phyloP scores from a whole-genome alignment of 2,113 vertebrate species.

The Pungitius pungitius region DNA sequence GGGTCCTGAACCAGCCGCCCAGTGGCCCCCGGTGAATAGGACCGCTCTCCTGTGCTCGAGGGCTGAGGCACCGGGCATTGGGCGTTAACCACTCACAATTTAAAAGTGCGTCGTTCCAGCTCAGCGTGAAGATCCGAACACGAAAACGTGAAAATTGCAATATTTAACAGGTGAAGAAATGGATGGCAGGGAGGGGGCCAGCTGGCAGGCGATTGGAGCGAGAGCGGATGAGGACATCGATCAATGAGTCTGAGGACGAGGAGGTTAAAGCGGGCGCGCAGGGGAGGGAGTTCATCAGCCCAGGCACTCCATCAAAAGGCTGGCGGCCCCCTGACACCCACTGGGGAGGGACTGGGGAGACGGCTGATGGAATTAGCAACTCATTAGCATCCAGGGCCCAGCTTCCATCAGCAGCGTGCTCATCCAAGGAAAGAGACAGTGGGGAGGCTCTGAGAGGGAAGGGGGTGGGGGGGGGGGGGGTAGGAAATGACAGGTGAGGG shows the following conservation, averaged over 20 bases:
- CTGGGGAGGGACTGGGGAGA: constrained; percentile 45
- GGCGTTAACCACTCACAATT: no score
- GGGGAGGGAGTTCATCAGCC: constrained; percentile 57
- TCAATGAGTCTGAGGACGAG: constrained; percentile 53
- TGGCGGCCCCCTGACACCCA: constrained; percentile 41
- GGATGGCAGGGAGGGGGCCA: background rate
- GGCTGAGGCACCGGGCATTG: constrained; percentile 19
- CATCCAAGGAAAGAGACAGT: constrained; percentile 49
- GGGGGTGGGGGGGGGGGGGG: constrained; percentile 1
- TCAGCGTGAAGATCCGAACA: no score
- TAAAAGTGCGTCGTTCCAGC: no score
- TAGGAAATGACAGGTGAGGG: constrained; percentile 15
- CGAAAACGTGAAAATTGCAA: no score
- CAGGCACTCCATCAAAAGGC: constrained; percentile 66
- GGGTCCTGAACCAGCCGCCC: constrained; percentile 60
- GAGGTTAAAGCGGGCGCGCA: constrained; percentile 58
- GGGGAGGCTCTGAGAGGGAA: constrained; percentile 13
- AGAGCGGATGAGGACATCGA: constrained; percentile 44
- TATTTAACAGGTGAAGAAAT: no score
- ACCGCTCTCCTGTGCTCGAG: constrained; percentile 53
- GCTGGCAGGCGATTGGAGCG: constrained; percentile 32
- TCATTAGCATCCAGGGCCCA: constrained; percentile 71
- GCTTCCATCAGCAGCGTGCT: constrained; percentile 55
- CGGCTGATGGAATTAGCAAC: constrained; percentile 73
- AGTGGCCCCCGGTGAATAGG: no score